Base-by-base conservation (phyloP, 2,113 vertebrate species). In the Megaceryle torquata region DNA sequence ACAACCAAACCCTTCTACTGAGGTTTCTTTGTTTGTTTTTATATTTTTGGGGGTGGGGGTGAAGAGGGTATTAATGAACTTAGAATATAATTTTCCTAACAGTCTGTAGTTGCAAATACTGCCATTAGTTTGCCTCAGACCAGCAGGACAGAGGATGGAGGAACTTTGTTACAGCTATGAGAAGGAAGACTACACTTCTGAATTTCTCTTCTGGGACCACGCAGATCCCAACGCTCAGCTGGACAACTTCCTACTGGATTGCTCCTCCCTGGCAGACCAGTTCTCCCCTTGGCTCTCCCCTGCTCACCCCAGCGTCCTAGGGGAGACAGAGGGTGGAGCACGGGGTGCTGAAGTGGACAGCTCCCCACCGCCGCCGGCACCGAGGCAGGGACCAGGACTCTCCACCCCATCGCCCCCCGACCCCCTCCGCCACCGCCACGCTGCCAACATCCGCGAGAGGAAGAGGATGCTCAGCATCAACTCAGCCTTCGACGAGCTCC, bases 361-460 rank as follows among this genome's bases (percentile, higher is more conserved):
- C 94, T 98, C 98, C 77, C 63, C 2, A 0, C 3, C 61, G 37
- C 93, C 72, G 29, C 11, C 11, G 17, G 65, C n/a, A 15, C 57
- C 21, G 13, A n/a, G 48, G 48, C 48, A 50, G 48, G 48, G 31
- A 10, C 29, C 29, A 8, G 96, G 95, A 57, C 83, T 50, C 44
- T 46, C 28, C 64, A 46, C 89, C 80, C 91, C 19, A 37, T 41
- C 29, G 1, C 41, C 48, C 37, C 28, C 37, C 16, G 51, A 14
- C 4, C 37, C 35, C 14, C 50, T 22, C 65, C 96, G 11, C 82
- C 94, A 64, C 64, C 92, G 98, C 4, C 96, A 98, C 4, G 98
- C 98, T 3, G 98, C 98, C 88, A 98, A 98, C 93, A 94, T 98
- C 88, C 97, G 98, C 5, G 98, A 98, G 95, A 97, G 98, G 67